phyloP scores from a whole-genome alignment of 2,113 vertebrate species.

The Vanacampus margaritifer region DNA sequence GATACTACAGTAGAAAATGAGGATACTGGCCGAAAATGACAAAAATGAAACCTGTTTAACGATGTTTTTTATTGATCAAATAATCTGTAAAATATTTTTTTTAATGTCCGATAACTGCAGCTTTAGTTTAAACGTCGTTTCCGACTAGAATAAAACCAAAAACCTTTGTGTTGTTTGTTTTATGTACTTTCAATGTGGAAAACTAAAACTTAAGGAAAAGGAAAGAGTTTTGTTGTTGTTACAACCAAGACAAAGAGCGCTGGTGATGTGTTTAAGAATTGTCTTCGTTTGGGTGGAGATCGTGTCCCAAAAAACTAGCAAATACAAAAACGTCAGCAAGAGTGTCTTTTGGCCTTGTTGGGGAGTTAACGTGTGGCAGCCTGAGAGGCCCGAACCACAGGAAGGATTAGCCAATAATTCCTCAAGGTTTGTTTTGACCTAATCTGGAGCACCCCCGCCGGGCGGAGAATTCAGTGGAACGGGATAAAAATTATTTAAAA shows the following conservation, averaged over 20 bases:
- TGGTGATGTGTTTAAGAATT: background rate
- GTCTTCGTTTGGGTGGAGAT: background rate
- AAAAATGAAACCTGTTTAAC: too few species aligned
- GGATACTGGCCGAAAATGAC: too few species aligned
- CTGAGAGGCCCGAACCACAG: slow-evolving; percentile 9
- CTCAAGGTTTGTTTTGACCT: slow-evolving; percentile 26
- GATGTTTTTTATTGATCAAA: too few species aligned
- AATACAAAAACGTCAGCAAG: background rate
- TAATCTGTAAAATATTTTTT: too few species aligned
- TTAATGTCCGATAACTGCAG: too few species aligned
- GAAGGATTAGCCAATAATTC: slow-evolving; percentile 25
- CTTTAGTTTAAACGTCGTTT: too few species aligned
- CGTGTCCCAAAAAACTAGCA: background rate
- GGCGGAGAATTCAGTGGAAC: slow-evolving; percentile 17
- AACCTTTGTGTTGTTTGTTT: too few species aligned
- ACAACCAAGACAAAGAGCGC: background rate
- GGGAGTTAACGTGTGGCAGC: background rate
- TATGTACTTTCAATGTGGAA: background rate
- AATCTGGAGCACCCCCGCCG: slow-evolving; percentile 20
- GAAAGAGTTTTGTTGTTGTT: too few species aligned
- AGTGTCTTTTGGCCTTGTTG: background rate
- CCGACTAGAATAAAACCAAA: too few species aligned
- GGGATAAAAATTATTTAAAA: background rate
- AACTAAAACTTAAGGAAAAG: background rate
- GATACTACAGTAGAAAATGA: too few species aligned